phyloP scores from a whole-genome alignment of 2,113 vertebrate species.

The Colistium nudipinnis region DNA sequence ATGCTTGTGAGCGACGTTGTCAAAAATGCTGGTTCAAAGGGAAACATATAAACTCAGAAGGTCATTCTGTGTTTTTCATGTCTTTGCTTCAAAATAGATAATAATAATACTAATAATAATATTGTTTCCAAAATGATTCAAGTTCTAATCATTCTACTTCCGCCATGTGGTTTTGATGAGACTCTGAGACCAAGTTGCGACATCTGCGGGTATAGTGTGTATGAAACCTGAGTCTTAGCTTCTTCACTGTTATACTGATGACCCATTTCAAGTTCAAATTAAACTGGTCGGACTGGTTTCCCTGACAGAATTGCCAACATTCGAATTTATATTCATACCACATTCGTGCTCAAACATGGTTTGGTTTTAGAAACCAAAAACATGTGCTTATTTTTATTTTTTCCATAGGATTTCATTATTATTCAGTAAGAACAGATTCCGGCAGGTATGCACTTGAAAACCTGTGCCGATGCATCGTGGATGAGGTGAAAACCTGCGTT shows the following conservation, averaged over 20 bases:
- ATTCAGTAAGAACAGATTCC: background rate
- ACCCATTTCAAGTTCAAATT: too few relatives aligned
- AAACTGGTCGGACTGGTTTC: conserved; percentile 42
- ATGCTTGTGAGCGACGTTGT: background rate
- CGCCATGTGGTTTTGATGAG: conserved; percentile 9
- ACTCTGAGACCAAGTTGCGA: background rate
- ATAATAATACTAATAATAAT: background rate
- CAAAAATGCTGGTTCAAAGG: conserved; percentile 33
- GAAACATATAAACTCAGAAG: conserved; percentile 19
- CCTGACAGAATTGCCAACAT: background rate
- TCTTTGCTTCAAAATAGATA: background rate
- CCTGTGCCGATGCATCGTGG: background rate
- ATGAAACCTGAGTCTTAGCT: conserved; percentile 55
- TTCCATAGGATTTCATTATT: too few relatives aligned
- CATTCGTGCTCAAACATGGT: background rate
- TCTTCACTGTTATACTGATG: conserved; percentile 10
- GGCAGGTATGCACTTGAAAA: background rate
- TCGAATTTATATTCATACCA: background rate
- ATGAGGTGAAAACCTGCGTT: background rate
- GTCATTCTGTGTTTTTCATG: background rate
- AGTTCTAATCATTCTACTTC: background rate
- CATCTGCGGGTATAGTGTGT: conserved; percentile 4
- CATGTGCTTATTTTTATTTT: too few relatives aligned
- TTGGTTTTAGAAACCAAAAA: too few relatives aligned
- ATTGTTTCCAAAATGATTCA: background rate